Base-by-base conservation (phyloP, 2,888 invertebrate species). In the Vanessa cardui region DNA sequence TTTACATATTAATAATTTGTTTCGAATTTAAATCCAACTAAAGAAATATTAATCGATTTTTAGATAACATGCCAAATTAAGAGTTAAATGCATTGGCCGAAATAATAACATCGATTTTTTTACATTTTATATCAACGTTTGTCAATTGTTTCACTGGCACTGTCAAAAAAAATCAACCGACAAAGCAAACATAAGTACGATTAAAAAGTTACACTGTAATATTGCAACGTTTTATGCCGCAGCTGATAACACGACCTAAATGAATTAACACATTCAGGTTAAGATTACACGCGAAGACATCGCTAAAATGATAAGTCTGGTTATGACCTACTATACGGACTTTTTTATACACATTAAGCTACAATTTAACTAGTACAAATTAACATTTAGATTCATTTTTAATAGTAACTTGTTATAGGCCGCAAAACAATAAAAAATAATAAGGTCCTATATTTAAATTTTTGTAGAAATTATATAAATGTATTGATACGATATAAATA, bases 231-330 rank as follows among this genome's bases (percentile, higher is more conserved):
- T 68, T 72, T 64, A 66, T 65, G 63, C 31, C 52, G 31, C 68
- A 64, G 65, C 52, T 63, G 74, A 74, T 73, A 74, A 62, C 65
- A 66, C 71, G 73, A 72, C 73, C 74, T 72, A 74, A 67, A 70
- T 72, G 65, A 74, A 72, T 76, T 73, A 73, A 60, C 65, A 49
- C 58, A 64, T 60, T 59, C 66, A 66, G 58, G 52, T 58, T 33
- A 50, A 65, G 70, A 72, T 72, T 64, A 68, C 59, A 50, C 61
- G 61, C 39, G 31, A 39, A 63, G 64, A 69, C 64, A 62, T 64
- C 68, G 73, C 70, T 77, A 75, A 76, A 77, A 76, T 72, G 78
- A 79, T 77, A 72, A 69, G 26, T 50, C 26, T 12, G 12, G 16
- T 33, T 56, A 31, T 54, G 26, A 54, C 26, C 31, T 54, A 15